Percentiles rank a stretch among this genome's conserved stretches.
phyloP scores from a whole-genome alignment of 1,140 invertebrate species.

The Pseudomyrmex pallidus region DNA sequence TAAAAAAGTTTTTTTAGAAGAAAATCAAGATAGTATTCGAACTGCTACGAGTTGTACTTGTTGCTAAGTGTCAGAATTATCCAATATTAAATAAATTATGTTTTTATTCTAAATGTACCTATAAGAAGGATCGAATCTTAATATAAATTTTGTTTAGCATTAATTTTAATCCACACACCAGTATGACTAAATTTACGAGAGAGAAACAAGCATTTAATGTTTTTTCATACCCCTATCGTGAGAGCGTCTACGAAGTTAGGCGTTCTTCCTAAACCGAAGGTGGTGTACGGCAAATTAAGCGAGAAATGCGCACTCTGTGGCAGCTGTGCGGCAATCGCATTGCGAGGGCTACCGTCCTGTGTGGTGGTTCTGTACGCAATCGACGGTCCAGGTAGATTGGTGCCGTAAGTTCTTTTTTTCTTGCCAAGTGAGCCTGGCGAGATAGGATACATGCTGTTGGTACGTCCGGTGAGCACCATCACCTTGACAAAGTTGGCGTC shows the following conservation, averaged over 20 bases:
- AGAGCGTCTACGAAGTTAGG: constrained; percentile 98
- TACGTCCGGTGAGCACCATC: constrained; percentile 94
- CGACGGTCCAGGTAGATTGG: constrained; percentile 94
- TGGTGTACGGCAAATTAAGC: constrained; percentile 96
- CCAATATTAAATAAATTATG: neutral
- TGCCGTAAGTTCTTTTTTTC: constrained; percentile 93
- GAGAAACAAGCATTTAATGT: constrained; percentile 4
- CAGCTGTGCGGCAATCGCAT: constrained; percentile 93
- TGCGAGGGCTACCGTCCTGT: constrained; percentile 91
- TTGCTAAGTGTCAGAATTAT: neutral
- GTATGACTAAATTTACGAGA: neutral
- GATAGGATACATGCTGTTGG: constrained; percentile 89
- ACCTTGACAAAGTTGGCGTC: constrained; percentile 98
- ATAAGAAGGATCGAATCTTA: neutral
- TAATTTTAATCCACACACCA: constrained; percentile 3
- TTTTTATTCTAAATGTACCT: neutral
- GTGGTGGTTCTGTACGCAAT: constrained; percentile 95
- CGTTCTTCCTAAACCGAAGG: constrained; percentile 97
- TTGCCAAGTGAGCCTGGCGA: constrained; percentile 90
- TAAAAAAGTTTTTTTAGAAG: constrained; percentile 15
- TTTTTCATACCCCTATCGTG: constrained; percentile 90
- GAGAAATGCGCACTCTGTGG: constrained; percentile 96
- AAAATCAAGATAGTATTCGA: neutral
- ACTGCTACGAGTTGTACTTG: too few species aligned
- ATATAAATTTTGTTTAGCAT: neutral